These are phyloP conservation scores for Aradophagus sp. DNA, from an alignment of 1,140 invertebrate genomes.

Conservation along the genomic window DNA sequence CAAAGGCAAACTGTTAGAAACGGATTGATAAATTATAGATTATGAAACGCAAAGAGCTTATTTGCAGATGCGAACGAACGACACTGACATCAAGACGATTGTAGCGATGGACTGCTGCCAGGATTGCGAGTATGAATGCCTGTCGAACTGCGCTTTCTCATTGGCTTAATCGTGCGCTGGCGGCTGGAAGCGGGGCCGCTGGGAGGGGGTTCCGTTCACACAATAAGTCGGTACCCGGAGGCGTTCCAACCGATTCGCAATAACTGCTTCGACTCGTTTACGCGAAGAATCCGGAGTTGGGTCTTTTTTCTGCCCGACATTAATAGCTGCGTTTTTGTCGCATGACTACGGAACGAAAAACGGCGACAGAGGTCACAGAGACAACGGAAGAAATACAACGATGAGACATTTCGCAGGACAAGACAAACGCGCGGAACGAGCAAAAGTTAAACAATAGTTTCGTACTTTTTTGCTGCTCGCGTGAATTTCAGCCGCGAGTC, in stretches of 20 bases:
- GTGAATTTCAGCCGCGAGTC: constrained; percentile 10
- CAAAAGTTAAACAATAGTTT: constrained; percentile 42
- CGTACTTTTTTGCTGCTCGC: constrained; percentile 39
- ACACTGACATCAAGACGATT: constrained; percentile 29
- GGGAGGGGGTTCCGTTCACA: constrained; percentile 63
- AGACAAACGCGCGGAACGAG: constrained; percentile 22
- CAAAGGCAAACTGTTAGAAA: constrained; percentile 8
- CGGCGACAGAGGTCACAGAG: constrained; percentile 8
- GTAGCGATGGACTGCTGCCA: constrained; percentile 42
- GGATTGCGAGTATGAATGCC: constrained; percentile 30
- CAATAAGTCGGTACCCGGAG: constrained; percentile 66
- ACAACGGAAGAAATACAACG: constrained; percentile 3
- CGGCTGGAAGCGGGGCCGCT: no score
- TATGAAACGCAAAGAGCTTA: no score
- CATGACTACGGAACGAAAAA: constrained; percentile 7
- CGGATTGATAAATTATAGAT: constrained; percentile 39
- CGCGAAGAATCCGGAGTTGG: constrained; percentile 11
- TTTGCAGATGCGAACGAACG: constrained; percentile 23
- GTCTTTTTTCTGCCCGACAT: constrained; percentile 6
- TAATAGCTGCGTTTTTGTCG: constrained; percentile 25
- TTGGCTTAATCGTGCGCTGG: constrained; percentile 36
- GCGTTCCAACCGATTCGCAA: constrained; percentile 64
- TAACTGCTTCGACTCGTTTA: constrained; percentile 50
- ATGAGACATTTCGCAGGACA: constrained; percentile 40
- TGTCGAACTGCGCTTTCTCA: constrained; percentile 27